Percentiles rank a stretch among this genome's conserved stretches.
phyloP scores from a whole-genome alignment of 2,888 invertebrate genomes.

The Hybos culiciformis region DNA sequence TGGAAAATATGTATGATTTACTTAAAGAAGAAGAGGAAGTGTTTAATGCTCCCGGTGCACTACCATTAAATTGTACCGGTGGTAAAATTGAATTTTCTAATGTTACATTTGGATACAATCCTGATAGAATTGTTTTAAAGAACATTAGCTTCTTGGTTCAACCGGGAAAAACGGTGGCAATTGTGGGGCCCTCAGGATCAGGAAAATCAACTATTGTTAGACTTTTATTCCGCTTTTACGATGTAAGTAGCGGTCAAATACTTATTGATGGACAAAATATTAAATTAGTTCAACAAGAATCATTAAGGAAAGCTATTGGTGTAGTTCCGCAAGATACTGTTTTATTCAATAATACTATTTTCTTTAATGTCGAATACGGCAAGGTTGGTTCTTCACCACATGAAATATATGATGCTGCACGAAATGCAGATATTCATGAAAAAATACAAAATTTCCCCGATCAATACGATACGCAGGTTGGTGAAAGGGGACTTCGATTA shows the following conservation, averaged over 20 bases:
- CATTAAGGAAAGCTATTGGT: conserved; percentile 71
- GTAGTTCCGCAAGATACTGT: conserved; percentile 97
- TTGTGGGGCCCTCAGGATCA: conserved; percentile 79
- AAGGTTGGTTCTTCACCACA: conserved; percentile 59
- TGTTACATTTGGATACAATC: conserved; percentile 78
- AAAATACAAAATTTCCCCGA: conserved; percentile 84
- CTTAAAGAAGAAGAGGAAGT: conserved; percentile 79
- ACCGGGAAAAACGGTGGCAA: conserved; percentile 71
- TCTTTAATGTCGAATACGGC: conserved; percentile 93
- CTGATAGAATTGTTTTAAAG: conserved; percentile 60
- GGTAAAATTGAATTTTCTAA: conserved; percentile 78
- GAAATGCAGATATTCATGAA: conserved; percentile 87
- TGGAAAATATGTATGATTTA: conserved; percentile 99
- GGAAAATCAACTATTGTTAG: conserved; percentile 96
- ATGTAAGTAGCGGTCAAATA: conserved; percentile 77
- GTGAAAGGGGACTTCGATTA: conserved; percentile 85
- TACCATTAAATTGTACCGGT: conserved; percentile 42
- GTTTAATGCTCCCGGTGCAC: conserved; percentile 67
- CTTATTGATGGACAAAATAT: conserved; percentile 83
- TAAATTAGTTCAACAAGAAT: conserved; percentile 68
- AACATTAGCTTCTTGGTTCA: conserved; percentile 67
- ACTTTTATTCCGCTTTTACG: conserved; percentile 90
- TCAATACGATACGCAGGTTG: conserved; percentile 77
- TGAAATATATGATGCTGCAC: conserved; percentile 79
- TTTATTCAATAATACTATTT: conserved; percentile 82